phyloP scores from a whole-genome alignment of 2,797 vertebrate species.

The Urophycis tenuis region DNA sequence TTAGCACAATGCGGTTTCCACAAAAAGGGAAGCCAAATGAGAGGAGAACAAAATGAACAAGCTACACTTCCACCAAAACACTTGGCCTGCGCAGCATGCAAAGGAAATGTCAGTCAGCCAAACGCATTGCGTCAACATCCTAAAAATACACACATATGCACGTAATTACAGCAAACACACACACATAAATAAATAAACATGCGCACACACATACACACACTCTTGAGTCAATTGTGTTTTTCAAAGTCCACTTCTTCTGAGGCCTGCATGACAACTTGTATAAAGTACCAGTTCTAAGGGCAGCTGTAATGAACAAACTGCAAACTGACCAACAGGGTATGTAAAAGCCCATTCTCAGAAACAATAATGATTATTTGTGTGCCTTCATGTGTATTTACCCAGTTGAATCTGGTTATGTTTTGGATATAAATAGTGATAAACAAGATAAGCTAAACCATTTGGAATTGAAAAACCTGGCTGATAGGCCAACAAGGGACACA shows the following conservation, averaged over 20 bases:
- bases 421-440: background rate
- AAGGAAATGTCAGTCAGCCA: conserved; percentile 36
- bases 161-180: conserved; percentile 29
- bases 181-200: background rate
- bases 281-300: conserved; percentile 34
- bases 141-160: conserved; percentile 32
- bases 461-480: background rate
- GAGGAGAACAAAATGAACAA: background rate
- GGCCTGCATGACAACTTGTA: conserved; percentile 27
- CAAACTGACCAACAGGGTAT: conserved; percentile 26
- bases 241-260: conserved; percentile 43
- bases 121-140: conserved; percentile 37
- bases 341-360: background rate
- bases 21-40: background rate
- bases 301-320: conserved; percentile 38
- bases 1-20: background rate
- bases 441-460: background rate
- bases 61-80: background rate
- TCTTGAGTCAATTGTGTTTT: conserved; percentile 42
- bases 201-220: conserved; percentile 4
- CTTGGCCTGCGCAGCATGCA: background rate
- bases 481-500: conserved; percentile 11
- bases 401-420: background rate
- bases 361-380: background rate
- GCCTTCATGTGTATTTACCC: background rate